These are phyloP conservation scores for Mamestra brassicae DNA, from an alignment of 2,888 invertebrate genomes.

Conservation along the genomic window DNA sequence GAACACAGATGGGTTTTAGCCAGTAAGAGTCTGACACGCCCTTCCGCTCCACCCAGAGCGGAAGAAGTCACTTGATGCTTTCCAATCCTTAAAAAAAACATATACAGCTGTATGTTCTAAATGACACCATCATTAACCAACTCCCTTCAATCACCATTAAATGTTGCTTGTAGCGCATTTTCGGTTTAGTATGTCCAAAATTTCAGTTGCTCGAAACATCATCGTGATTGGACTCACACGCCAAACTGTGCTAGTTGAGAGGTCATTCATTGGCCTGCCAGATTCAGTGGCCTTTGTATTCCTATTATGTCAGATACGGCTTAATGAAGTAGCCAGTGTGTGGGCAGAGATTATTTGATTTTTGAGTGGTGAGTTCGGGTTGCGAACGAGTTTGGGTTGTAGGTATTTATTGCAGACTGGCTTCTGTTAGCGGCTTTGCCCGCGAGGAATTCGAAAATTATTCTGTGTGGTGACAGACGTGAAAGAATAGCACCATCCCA, in stretches of 20 bases:
- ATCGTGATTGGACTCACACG: neutral
- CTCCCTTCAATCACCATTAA: neutral
- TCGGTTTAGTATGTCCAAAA: conserved; percentile 9
- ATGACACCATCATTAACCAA: neutral
- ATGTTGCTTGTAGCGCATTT: neutral
- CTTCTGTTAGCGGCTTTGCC: too few species aligned
- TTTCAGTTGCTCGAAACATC: neutral
- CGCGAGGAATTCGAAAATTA: too few species aligned
- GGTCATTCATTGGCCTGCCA: conserved; percentile 21
- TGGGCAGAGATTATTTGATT: neutral
- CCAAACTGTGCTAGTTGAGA: conserved; percentile 12
- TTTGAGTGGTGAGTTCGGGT: neutral
- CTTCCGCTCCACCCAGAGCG: too few species aligned
- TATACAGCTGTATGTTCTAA: neutral
- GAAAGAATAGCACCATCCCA: too few species aligned
- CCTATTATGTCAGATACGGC: conserved; percentile 1
- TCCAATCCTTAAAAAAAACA: too few species aligned
- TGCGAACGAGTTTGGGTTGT: too few species aligned
- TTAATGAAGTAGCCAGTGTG: neutral
- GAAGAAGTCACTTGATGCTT: too few species aligned
- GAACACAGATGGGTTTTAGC: too few species aligned
- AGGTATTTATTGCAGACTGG: too few species aligned
- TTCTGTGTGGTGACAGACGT: too few species aligned
- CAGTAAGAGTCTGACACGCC: too few species aligned
- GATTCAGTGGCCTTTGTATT: conserved; percentile 30